A percentile compares a stretch with the other conserved stretches of the same genome.
These are phyloP conservation scores for Drosophila triauraria DNA, from an alignment of 1,140 invertebrate genomes.

Conservation along the genomic window DNA sequence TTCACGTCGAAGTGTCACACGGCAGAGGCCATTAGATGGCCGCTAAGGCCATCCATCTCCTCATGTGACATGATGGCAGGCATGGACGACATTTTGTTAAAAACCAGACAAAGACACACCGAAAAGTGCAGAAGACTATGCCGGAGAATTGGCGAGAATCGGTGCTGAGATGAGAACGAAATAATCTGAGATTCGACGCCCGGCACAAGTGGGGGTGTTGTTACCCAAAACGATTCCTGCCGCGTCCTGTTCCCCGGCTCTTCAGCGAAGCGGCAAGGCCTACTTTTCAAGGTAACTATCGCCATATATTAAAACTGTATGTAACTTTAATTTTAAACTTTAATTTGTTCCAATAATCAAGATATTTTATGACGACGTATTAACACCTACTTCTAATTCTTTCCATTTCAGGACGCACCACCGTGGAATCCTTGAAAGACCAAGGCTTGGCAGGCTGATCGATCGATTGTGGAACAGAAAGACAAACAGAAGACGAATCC, in stretches of 20 bases:
- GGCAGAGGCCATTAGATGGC: slow-evolving; percentile 9
- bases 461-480: slow-evolving; percentile 18
- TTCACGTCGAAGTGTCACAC: slow-evolving; percentile 34
- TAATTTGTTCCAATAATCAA: background rate
- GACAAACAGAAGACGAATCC: slow-evolving; percentile 16
- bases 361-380: background rate
- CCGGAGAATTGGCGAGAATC: slow-evolving; percentile 2
- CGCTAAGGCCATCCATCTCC: background rate
- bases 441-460: slow-evolving; percentile 42
- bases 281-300: slow-evolving; percentile 71
- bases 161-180: slow-evolving; percentile 19
- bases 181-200: slow-evolving; percentile 20
- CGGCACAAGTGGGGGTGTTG: slow-evolving; percentile 33
- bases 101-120: slow-evolving; percentile 31
- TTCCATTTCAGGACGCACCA: slow-evolving; percentile 29
- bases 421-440: slow-evolving; percentile 63
- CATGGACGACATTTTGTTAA: slow-evolving; percentile 49
- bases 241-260: slow-evolving; percentile 34
- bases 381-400: background rate
- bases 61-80: slow-evolving; percentile 20
- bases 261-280: slow-evolving; percentile 50
- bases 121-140: background rate
- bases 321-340: background rate
- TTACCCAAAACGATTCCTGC: slow-evolving; percentile 47
- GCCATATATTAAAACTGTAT: too few species aligned